Evolutionary conservation across 2,888 invertebrate species (phyloP).

Genomic region (Mythimna pallens): DNA sequence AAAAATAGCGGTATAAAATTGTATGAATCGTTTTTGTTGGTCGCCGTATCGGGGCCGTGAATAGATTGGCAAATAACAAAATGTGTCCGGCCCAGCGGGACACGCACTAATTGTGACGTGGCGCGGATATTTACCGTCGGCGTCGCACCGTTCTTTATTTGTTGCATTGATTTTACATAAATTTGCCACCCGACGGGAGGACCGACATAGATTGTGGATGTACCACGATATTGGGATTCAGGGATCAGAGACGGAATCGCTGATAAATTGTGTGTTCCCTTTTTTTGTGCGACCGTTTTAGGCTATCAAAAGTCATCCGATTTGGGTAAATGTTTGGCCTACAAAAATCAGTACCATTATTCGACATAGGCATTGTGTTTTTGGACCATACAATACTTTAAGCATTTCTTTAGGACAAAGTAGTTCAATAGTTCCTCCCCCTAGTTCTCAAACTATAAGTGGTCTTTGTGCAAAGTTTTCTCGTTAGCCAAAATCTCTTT

Average conservation of each 20-base stretch:
- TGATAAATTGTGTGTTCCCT: constrained; percentile 66
- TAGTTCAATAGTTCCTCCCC: constrained; percentile 10
- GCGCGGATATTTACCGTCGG: constrained; percentile 72
- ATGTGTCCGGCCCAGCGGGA: constrained; percentile 69
- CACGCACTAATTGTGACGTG: constrained; percentile 76
- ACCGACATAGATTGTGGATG: constrained; percentile 62
- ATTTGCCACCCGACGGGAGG: constrained; percentile 66
- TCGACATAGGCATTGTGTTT: background rate
- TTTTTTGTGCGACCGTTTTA: constrained; percentile 58
- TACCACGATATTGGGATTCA: constrained; percentile 66
- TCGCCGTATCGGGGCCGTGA: constrained; percentile 46
- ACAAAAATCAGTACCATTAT: background rate
- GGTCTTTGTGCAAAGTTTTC: constrained; percentile 54
- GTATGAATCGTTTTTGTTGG: constrained; percentile 56
- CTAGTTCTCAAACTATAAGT: constrained; percentile 33
- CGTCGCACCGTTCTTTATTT: constrained; percentile 73
- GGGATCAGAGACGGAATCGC: constrained; percentile 68
- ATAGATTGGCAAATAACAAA: constrained; percentile 70
- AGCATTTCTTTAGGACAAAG: background rate
- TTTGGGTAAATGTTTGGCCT: constrained; percentile 15
- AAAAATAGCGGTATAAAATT: constrained; percentile 40
- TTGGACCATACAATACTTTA: background rate
- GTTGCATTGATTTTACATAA: constrained; percentile 70
- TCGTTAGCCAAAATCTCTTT: constrained; percentile 52
- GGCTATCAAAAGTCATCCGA: constrained; percentile 35